Evolutionary conservation across 2,888 invertebrate species (phyloP), one percentile per base, ranked within the genome.

Genomic region (Cryptophagus acutangulus): DNA sequence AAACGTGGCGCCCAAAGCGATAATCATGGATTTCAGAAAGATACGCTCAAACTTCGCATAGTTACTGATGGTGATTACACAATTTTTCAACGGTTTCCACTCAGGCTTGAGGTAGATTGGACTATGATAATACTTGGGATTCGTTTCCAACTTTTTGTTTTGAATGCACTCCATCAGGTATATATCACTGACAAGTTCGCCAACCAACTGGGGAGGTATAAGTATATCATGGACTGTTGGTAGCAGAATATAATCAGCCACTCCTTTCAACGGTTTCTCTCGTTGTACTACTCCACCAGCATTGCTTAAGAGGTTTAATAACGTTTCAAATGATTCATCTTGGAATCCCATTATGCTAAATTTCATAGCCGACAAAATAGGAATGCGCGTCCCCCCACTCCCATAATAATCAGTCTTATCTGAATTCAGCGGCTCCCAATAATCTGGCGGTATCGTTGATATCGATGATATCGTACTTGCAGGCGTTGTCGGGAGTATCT

Each of bases 11-110:
- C 92, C 91, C 8, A 92, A 67, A 17, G 77, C 66, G 49, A 77
- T 77, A 1, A 84, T 82, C 25, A 92, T 66, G 20, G 78, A 74
- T 41, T 80, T 78, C 1, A 93, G 71, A 58, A 83, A 90, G 14
- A 76, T 77, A 16, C 90, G 71, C 69, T 92, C 90, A 5, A 76
- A 71, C 0, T 81, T 81, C 8, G 74, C 70, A 64, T 88, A 92
- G 0, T 83, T 81, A 55, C 89, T 91, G 48, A 90, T 76, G 6
- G 87, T 84, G 39, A 91, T 76, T 0, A 88, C 86, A 55, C 87
- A 86, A 29, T 78, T 81, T 0, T 63, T 55, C 13, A 93, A 67
- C 0, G 81, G 82, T 37, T 69, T 66, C 0, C 66, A 58, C 2
- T 71, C 57, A 5, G 1, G 74, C 12, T 46, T 43, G 5, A 49